Evolutionary conservation across 2,113 vertebrate species (phyloP), one percentile per base, ranked within the genome.

Genomic region (Urocitellus parryii): DNA sequence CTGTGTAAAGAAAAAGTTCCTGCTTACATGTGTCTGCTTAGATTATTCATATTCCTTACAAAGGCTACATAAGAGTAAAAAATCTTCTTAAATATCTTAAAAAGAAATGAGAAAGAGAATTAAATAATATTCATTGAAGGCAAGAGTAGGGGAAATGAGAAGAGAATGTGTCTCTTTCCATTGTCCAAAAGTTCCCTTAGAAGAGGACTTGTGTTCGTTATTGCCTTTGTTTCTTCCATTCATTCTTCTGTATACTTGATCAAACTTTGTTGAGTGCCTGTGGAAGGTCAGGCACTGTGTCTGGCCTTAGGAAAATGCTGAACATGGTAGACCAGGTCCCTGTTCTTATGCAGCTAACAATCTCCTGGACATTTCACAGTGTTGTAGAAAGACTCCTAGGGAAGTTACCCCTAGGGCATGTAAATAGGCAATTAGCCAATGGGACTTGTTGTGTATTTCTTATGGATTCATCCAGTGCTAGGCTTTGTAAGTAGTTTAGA

Each of bases 71-170:
- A 58, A 86, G 45, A 77, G 9, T 58, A 70, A 78, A 79, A 5
- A 77, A 25, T 48, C n/a, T 88, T 92, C 90, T 77, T 73, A 94
- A 51, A 95, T 72, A 77, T 79, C 39, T 90, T 85, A 56, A 83
- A 51, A 89, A 95, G 53, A 86, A 82, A 90, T 58, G 63, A 86
- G 67, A n/a, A 61, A 72, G 32, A 76, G 78, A 93, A 79, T 68
- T 76, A 90, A 74, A 93, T 88, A 42, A 94, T 84, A 48, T 58
- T 96, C 27, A 48, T 5, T 51, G 20, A 63, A 90, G 29, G 32
- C 13, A 92, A 91, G 24, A 27, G 22, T 42, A 90, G 27, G 22
- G 27, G 45, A 58, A n/a, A 14, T 70, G 58, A 90, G n/a, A 80
- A 63, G 24, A 91, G 16, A 73, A 25, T 32, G 25, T 5, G 17